These are phyloP conservation scores for Leptatherina wallacei DNA, from an alignment of 2,797 vertebrate genomes.

Conservation along the genomic window DNA sequence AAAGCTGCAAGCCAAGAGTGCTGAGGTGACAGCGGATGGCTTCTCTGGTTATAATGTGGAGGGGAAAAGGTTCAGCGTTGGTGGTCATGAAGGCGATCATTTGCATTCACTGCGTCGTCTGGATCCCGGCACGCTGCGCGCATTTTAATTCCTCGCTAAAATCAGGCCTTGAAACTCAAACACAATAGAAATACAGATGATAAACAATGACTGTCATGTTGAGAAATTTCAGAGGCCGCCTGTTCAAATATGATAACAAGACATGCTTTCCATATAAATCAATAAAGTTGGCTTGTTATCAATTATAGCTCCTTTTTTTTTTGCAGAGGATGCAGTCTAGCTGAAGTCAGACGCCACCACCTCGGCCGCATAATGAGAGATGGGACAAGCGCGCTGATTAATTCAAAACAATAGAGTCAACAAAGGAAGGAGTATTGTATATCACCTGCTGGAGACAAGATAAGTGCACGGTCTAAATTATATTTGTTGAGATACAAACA, in stretches of 20 bases:
- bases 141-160: conserved; percentile 36
- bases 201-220: conserved; percentile 31
- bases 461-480: conserved; percentile 68
- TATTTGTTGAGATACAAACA: conserved; percentile 73
- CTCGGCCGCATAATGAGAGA: conserved; percentile 59
- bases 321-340: conserved; percentile 47
- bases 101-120: conserved; percentile 16
- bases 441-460: conserved; percentile 73
- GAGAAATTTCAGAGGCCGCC: conserved; percentile 41
- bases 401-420: conserved; percentile 71
- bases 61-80: not conserved
- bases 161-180: conserved; percentile 6
- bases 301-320: conserved; percentile 51
- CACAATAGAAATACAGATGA: conserved; percentile 37
- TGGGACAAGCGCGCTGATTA: conserved; percentile 59
- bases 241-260: conserved; percentile 63
- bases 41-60: conserved; percentile 15
- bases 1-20: conserved; percentile 23
- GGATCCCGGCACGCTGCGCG: not conserved
- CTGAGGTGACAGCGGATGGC: conserved; percentile 32
- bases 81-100: conserved; percentile 10
- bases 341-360: conserved; percentile 24
- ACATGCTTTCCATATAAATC: conserved; percentile 48
- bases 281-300: conserved; percentile 57
- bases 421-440: conserved; percentile 52